Percentiles rank a stretch among this genome's conserved stretches.
Evolutionary conservation across 2,888 invertebrate genomes (phyloP).

Genomic region (Euzophera pinguis): DNA sequence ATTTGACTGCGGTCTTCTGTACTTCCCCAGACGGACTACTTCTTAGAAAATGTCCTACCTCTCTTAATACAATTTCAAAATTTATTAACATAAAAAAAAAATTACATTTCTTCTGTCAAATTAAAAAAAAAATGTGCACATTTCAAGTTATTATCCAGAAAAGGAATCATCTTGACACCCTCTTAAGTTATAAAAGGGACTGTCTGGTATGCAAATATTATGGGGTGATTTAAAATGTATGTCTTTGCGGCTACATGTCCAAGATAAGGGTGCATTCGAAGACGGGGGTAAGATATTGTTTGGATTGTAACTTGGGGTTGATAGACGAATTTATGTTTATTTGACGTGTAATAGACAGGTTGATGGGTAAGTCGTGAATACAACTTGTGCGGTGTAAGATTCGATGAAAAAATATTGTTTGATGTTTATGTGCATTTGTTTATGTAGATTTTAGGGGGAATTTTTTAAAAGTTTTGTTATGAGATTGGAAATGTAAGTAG

Average conservation of each 20-base stretch:
- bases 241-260: slow-evolving; percentile 5
- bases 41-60: too few species aligned
- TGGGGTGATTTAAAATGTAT: slow-evolving; percentile 8
- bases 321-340: slow-evolving; percentile 7
- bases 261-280: neutral
- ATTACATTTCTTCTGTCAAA: neutral
- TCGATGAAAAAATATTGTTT: neutral
- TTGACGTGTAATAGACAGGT: slow-evolving; percentile 3
- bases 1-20: too few species aligned
- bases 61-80: too few species aligned
- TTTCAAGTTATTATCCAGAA: neutral
- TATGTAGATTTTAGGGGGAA: too few species aligned
- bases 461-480: too few species aligned
- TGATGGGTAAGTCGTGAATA: neutral
- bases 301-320: slow-evolving; percentile 17
- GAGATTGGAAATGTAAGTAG: too few species aligned
- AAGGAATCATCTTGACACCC: neutral
- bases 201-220: slow-evolving; percentile 12
- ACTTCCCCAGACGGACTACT: too few species aligned
- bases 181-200: neutral
- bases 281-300: slow-evolving; percentile 2
- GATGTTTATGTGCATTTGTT: neutral
- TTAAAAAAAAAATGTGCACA: neutral
- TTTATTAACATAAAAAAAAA: too few species aligned
- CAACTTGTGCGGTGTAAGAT: neutral